Evolutionary conservation across 2,888 invertebrate species (phyloP), one percentile per base, ranked within the genome.

Genomic region (Epirrhoe alternata): DNA sequence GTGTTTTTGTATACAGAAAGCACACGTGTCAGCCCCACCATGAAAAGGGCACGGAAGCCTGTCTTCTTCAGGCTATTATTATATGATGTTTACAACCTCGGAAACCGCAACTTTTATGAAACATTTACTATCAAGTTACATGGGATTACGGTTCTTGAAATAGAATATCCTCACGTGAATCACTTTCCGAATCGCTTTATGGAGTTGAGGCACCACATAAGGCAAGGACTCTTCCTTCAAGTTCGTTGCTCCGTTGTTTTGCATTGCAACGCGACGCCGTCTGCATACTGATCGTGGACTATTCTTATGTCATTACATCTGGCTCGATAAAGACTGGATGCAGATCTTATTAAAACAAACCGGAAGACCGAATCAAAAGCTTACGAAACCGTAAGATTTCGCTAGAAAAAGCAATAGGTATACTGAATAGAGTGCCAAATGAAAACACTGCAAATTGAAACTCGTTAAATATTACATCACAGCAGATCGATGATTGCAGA

Each of bases 221-320:
- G 85, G 85, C 87, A 85, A 85, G 86, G 82, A 83, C 83, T 86
- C 86, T 89, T 87, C 86, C 87, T 85, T 76, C 70, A 82, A 89
- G 92, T 89, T 92, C 92, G 87, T 86, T 90, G 92, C 86, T 82
- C 92, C 77, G 86, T 83, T 87, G 87, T 88, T 88, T 88, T 85
- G 89, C 89, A 87, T 86, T 79, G 82, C 79, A 79, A 73, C 68
- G 78, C 79, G 80, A 86, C 88, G 80, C 65, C 74, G 90, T 87
- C 89, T 88, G 92, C 90, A 92, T 92, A 85, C 80, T 86, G 86
- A 91, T 86, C 71, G 69, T 55, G 62, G 55, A 57, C 58, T 67
- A 70, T 70, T 74, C 71, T 77, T 70, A 69, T 74, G 61, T 75
- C 67, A 65, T 74, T 68, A 64, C 54, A 56, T 69, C 72, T 77